Conservation (phyloP, 2,888 invertebrate genomes). For the Orthosia cruda region DNA sequence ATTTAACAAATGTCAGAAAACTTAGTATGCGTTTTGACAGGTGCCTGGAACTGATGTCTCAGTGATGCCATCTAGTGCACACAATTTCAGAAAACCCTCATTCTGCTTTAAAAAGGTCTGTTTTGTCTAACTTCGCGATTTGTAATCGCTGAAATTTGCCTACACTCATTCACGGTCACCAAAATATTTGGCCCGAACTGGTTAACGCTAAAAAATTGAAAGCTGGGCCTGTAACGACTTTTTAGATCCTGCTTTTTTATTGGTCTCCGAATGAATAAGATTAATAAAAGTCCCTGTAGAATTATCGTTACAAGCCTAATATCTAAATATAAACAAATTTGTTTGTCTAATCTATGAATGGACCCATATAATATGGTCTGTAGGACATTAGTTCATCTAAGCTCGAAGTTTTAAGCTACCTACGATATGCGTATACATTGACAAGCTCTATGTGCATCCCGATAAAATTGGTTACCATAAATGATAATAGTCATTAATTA, state of each 20-base stretch:
- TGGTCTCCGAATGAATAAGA: not conserved
- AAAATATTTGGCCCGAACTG: constrained; percentile 22
- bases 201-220: not conserved
- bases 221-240: constrained; percentile 5
- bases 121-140: constrained; percentile 24
- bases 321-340: constrained; percentile 57
- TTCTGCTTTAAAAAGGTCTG: constrained; percentile 11
- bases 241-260: not conserved
- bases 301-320: constrained; percentile 31
- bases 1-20: too few species aligned
- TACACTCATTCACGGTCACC: constrained; percentile 2
- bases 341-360: constrained; percentile 65
- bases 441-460: constrained; percentile 43
- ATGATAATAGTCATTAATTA: too few species aligned
- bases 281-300: constrained; percentile 22
- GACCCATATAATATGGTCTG: constrained; percentile 71
- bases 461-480: constrained; percentile 1
- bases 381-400: constrained; percentile 63
- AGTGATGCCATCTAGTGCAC: too few species aligned
- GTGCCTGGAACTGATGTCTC: too few species aligned
- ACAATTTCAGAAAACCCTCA: too few species aligned
- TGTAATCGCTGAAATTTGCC: constrained; percentile 7
- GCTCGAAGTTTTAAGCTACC: constrained; percentile 67
- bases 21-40: too few species aligned
- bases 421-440: constrained; percentile 57